Evolutionary conservation across 2,888 invertebrate genomes (phyloP), one percentile per base, ranked within the genome.

Genomic region (Cordilura impudica): DNA sequence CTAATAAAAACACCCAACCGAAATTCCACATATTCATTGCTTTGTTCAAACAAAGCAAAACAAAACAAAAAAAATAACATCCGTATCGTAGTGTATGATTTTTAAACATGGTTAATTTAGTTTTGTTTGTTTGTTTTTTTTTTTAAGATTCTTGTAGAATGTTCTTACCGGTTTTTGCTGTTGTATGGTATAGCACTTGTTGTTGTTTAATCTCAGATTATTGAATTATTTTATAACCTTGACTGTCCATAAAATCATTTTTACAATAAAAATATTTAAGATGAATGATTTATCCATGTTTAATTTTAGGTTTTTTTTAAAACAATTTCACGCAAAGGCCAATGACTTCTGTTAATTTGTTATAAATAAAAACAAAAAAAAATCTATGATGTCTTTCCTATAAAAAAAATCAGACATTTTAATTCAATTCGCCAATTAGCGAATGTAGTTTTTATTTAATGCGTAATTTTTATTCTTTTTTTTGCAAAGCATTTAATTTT

Each of bases 231-330:
- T 23, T 49, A 10, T 51, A 51, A 51, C 51, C 51, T 51, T 51
- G 51, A 51, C 8, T 21, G 23, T 14, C n/a, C 51, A 26, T 12
- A 12, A 35, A 35, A 51, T n/a, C n/a, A 51, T 51, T 51, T 51
- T 51, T 51, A n/a, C 23, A 23, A 21, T n/a, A 39, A 49, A 45
- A 49, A 18, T 23, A 4, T 49, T n/a, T 19, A 12, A 49, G 54
- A 71, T 71, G 10, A 69, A 12, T 69, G 69, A 58, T 49, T 47
- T 54, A 14, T 58, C 49, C n/a, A 21, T 14, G n/a, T 14, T 19
- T 39, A 58, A 39, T 12, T n/a, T n/a, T n/a, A n/a, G n/a, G 21
- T 6, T 8, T 8, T n/a, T 16, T 47, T 26, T 43, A 16, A 16
- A 10, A 12, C 4, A 18, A 18, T 66, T 53, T 26, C 8, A 43